phyloP scores from a whole-genome alignment of 2,888 invertebrate genomes.

The Hydrotaea cyrtoneurina region DNA sequence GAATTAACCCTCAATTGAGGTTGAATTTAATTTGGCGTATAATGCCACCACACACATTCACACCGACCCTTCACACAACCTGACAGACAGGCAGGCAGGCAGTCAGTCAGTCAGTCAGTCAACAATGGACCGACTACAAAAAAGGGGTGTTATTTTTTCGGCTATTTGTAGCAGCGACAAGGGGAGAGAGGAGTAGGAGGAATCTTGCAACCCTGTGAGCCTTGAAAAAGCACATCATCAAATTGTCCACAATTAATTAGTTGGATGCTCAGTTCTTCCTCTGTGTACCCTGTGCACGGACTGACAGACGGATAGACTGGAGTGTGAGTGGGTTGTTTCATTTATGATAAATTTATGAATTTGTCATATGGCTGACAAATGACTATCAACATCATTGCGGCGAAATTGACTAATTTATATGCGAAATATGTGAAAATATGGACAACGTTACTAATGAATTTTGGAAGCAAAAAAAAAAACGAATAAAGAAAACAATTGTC shows the following conservation, averaged over 20 bases:
- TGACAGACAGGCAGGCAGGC: too few species aligned
- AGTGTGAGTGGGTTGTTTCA: slow-evolving; percentile 32
- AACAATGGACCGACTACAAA: slow-evolving; percentile 27
- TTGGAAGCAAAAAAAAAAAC: background rate
- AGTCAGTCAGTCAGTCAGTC: slow-evolving; percentile 11
- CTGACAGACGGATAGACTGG: background rate
- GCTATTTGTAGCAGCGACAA: too few species aligned
- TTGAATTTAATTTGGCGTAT: slow-evolving; percentile 81
- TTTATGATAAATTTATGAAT: slow-evolving; percentile 66
- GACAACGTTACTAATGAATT: background rate
- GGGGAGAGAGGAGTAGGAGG: slow-evolving; percentile 63
- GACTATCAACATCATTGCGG: slow-evolving; percentile 54
- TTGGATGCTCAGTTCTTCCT: slow-evolving; percentile 71
- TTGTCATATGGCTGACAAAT: slow-evolving; percentile 67
- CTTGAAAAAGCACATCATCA: slow-evolving; percentile 75
- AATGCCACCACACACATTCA: slow-evolving; percentile 69
- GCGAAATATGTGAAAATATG: background rate
- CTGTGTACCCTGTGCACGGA: background rate
- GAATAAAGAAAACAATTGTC: background rate
- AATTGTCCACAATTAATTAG: slow-evolving; percentile 79
- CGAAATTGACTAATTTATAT: slow-evolving; percentile 53
- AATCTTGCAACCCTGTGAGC: slow-evolving; percentile 73
- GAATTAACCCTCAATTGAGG: slow-evolving; percentile 81
- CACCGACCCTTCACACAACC: background rate
- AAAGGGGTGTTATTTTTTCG: slow-evolving; percentile 58